A percentile compares a stretch with the other conserved stretches of the same genome.
These are phyloP conservation scores for Carettochelys insculpta DNA, from an alignment of 2,113 vertebrate genomes.

Conservation along the genomic window DNA sequence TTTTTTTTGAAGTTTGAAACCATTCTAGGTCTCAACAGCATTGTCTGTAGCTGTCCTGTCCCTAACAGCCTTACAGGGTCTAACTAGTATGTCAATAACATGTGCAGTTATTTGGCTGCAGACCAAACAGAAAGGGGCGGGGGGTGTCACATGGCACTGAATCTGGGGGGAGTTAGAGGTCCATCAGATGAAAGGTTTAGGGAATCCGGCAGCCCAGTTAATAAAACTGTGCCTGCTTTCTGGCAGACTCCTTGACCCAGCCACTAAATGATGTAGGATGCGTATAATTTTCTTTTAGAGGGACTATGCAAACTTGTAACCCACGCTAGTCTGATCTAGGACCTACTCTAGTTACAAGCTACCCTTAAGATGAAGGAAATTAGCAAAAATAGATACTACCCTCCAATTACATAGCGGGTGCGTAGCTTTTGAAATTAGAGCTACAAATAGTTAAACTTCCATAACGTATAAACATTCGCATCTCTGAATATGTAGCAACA, in stretches of 20 bases:
- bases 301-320: background rate
- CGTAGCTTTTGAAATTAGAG: background rate
- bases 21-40: accelerated
- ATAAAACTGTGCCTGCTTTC: background rate
- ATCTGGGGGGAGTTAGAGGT: too few species aligned
- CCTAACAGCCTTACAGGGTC: background rate
- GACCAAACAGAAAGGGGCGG: accelerated
- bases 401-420: background rate
- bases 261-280: background rate
- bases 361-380: background rate
- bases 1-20: background rate
- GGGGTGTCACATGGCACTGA: background rate
- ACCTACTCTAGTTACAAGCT: background rate
- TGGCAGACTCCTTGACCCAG: accelerated
- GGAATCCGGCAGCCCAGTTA: background rate
- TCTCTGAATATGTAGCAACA: background rate
- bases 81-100: background rate
- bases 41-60: accelerated
- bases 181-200: accelerated
- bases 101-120: constrained; percentile 28
- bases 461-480: background rate
- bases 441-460: background rate
- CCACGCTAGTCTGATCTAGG: background rate
- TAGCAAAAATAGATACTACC: background rate
- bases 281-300: accelerated